Conservation (phyloP, 2,797 vertebrate genomes). For the Triplophysa bombifrons region DNA sequence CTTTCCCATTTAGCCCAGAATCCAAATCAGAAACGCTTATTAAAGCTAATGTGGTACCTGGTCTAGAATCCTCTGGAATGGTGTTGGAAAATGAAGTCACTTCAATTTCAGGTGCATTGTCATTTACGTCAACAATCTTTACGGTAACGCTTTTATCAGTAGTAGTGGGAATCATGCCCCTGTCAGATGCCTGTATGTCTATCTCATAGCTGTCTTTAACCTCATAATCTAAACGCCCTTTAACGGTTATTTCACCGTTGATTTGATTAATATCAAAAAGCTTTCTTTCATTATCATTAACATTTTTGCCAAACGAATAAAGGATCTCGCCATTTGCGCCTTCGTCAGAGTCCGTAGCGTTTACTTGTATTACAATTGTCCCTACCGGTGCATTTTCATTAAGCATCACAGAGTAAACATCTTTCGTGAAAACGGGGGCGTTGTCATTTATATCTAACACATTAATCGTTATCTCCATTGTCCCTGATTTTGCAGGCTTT, state of each 20-base stretch:
- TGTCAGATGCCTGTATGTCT: constrained; percentile 66
- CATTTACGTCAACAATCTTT: constrained; percentile 62
- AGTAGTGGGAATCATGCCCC: constrained; percentile 44
- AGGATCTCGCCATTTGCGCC: constrained; percentile 61
- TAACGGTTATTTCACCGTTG: constrained; percentile 62
- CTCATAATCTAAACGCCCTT: constrained; percentile 63
- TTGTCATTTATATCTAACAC: constrained; percentile 79
- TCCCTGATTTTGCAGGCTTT: constrained; percentile 57
- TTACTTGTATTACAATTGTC: constrained; percentile 58
- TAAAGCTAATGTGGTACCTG: constrained; percentile 70
- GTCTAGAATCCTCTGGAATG: constrained; percentile 71
- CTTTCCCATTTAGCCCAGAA: constrained; percentile 67
- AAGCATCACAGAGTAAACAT: constrained; percentile 63
- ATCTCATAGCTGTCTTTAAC: constrained; percentile 59
- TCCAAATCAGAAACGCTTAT: constrained; percentile 72
- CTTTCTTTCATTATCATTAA: constrained; percentile 57
- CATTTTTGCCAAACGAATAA: constrained; percentile 66
- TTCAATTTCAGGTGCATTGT: constrained; percentile 70
- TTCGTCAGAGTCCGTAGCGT: constrained; percentile 66
- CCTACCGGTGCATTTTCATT: constrained; percentile 61
- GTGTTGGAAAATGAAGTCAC: constrained; percentile 73
- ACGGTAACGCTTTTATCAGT: constrained; percentile 59
- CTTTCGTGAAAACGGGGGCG: constrained; percentile 65
- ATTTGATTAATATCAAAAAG: constrained; percentile 60
- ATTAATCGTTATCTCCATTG: constrained; percentile 54